Evolutionary conservation across 2,797 vertebrate genomes (phyloP), one percentile per base, ranked within the genome.

Genomic region (Manis javanica): DNA sequence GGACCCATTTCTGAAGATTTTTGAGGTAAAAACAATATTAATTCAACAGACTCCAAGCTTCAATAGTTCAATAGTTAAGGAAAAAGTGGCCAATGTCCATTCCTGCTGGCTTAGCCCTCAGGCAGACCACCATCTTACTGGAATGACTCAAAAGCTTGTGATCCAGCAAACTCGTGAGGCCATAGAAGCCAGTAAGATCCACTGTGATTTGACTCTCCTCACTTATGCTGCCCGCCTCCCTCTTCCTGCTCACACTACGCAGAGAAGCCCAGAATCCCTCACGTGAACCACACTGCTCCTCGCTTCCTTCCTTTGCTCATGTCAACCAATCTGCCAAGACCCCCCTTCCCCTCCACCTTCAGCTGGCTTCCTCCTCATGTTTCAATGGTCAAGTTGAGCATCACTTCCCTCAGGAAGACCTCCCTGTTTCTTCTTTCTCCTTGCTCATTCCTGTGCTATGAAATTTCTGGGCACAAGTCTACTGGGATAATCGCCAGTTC

Each of bases 1-100:
- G 37, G 14, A 81, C 19, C 90, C 57, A 59, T 69, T 63, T 87
- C 81, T 91, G 53, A 92, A 95, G n/a, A 77, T n/a, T 31, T 46
- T 9, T 74, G 63, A 88, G 39, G 59, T 49, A 71, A 95, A 88
- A 75, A 29, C n/a, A 51, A 94, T 39, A 34, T 90, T 24, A 59
- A 4, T 46, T 79, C 72, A 88, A 74, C 21, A 74, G 16, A 57
- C 46, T 11, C 46, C 46, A 12, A 10, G 46, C 46, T 49, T 13
- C 13, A 88, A 0, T 71, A 37, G n/a, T 64, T 69, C 26, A 42
- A 9, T 4, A 42, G 29, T 74, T 37, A 57, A 82, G 19, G 14
- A 49, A 55, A 77, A 49, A 6, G 13, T 16, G 7, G 24, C 64
- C 59, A 42, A 3, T 19, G 14, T 55, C 37, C 11, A 61, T 37